Evolutionary conservation across 2,113 vertebrate species (phyloP).

Genomic region (Narcine bancroftii): DNA sequence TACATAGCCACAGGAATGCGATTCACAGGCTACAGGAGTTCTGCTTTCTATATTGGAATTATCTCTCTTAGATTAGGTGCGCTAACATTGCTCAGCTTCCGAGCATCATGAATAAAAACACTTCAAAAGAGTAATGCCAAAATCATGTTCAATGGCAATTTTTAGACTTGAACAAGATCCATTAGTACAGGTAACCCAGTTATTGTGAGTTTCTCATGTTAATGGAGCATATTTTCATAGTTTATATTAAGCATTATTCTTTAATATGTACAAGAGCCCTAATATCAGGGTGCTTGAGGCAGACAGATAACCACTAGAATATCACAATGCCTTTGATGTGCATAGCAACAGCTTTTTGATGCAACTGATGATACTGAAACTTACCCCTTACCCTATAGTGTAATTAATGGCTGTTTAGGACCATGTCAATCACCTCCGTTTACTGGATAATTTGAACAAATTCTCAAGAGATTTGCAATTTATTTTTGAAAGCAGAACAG

Average conservation of each 20-base stretch:
- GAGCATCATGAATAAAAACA: neutral
- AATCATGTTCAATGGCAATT: neutral
- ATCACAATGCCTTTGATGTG: neutral
- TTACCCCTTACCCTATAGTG: no score
- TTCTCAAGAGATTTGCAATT: neutral
- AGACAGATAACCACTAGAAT: neutral
- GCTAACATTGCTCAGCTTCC: neutral
- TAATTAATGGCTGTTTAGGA: neutral
- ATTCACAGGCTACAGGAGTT: neutral
- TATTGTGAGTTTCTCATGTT: neutral
- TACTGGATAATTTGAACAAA: neutral
- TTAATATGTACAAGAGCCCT: neutral
- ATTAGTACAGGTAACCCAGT: neutral
- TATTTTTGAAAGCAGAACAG: neutral
- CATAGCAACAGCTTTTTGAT: neutral
- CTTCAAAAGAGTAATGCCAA: neutral
- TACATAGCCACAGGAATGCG: neutral
- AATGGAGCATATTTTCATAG: neutral
- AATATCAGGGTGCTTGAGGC: neutral
- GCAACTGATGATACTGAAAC: neutral
- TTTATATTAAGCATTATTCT: neutral
- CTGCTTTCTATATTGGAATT: neutral
- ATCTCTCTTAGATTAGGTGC: neutral
- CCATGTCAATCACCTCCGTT: neutral
- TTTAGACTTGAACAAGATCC: neutral